Evolutionary conservation across 2,888 invertebrate species (phyloP).

Genomic region (Choreutis nemorana): DNA sequence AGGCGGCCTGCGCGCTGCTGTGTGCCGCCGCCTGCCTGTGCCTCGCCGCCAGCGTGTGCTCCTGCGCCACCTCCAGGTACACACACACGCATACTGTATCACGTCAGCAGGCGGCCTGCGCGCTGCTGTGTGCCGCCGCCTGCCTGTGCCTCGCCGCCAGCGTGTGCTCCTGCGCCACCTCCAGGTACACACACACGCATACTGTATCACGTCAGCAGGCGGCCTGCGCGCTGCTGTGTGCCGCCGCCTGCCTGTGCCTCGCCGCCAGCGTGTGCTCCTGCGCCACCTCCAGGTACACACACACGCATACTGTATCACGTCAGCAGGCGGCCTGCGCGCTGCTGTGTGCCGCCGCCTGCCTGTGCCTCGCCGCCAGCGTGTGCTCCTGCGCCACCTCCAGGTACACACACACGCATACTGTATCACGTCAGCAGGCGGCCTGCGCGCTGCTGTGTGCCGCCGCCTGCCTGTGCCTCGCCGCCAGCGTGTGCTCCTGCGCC

Average conservation of each 20-base stretch:
- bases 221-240: slow-evolving; percentile 42
- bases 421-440: too few species aligned
- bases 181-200: too few species aligned
- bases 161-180: slow-evolving; percentile 37
- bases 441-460: slow-evolving; percentile 43
- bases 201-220: too few species aligned
- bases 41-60: slow-evolving; percentile 43
- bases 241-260: slow-evolving; percentile 36
- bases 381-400: slow-evolving; percentile 36
- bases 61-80: slow-evolving; percentile 31
- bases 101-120: slow-evolving; percentile 43
- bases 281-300: slow-evolving; percentile 23
- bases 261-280: slow-evolving; percentile 47
- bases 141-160: slow-evolving; percentile 39
- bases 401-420: too few species aligned
- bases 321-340: slow-evolving; percentile 41
- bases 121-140: slow-evolving; percentile 40
- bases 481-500: slow-evolving; percentile 41
- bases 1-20: slow-evolving; percentile 39
- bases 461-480: slow-evolving; percentile 40
- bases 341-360: slow-evolving; percentile 43
- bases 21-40: slow-evolving; percentile 41
- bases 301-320: too few species aligned
- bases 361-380: slow-evolving; percentile 37
- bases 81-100: too few species aligned